These are phyloP conservation scores for Listronotus bonariensis DNA, from an alignment of 1,140 invertebrate genomes.

Conservation along the genomic window DNA sequence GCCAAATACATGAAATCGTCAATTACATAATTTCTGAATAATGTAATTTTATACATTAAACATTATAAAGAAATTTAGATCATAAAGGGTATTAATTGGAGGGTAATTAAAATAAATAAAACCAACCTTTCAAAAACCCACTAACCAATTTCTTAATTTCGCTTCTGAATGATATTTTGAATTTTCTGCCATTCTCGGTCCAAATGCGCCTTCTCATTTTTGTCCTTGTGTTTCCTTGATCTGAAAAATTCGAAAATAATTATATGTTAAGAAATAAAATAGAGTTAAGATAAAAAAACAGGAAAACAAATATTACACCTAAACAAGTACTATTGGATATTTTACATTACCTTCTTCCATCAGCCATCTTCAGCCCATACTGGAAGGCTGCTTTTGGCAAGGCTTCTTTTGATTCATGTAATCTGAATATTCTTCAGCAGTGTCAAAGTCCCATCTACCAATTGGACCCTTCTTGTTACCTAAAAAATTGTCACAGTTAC, in stretches of 20 bases:
- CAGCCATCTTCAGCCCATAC: conserved; percentile 98
- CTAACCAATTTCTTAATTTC: conserved; percentile 21
- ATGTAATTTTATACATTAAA: too few species aligned
- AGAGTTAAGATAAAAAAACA: too few species aligned
- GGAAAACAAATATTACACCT: too few species aligned
- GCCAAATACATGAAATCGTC: too few species aligned
- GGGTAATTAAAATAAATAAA: too few species aligned
- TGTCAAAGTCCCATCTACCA: conserved; percentile 97
- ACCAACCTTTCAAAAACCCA: too few species aligned
- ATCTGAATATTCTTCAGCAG: conserved; percentile 96
- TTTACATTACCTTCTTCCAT: conserved; percentile 75
- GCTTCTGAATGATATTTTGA: conserved; percentile 70
- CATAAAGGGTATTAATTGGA: too few species aligned
- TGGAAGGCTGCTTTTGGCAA: conserved; percentile 98
- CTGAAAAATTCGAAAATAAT: too few species aligned
- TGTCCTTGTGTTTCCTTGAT: conserved; percentile 90
- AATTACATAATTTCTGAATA: too few species aligned
- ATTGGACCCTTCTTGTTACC: conserved; percentile 83
- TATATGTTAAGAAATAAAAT: too few species aligned
- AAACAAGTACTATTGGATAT: too few species aligned
- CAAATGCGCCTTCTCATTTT: conserved; percentile 95
- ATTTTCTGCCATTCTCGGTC: conserved; percentile 98
- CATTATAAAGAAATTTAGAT: too few species aligned
- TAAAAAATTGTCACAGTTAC: conserved; percentile 2
- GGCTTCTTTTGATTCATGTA: conserved; percentile 98